A percentile compares a stretch with the other conserved stretches of the same genome.
Evolutionary conservation across 2,888 invertebrate genomes (phyloP).

Genomic region (Mongoloraphidia duomilia): DNA sequence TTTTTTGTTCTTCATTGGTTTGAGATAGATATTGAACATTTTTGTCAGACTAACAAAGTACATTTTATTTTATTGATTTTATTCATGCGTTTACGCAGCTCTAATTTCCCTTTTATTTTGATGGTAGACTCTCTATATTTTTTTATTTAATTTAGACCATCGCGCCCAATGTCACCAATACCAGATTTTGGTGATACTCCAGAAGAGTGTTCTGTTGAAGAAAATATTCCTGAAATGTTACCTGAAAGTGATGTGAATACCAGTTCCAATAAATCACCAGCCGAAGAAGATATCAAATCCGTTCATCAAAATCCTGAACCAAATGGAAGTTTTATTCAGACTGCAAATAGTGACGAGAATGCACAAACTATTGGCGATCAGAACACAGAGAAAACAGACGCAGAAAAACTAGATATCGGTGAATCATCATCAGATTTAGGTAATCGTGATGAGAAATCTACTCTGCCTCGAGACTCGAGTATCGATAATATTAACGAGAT

Average conservation of each 20-base stretch:
- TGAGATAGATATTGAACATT: too few relatives aligned
- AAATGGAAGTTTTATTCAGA: not conserved
- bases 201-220: not conserved
- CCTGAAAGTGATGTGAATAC: too few relatives aligned
- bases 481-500: constrained; percentile 44
- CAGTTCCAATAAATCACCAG: too few relatives aligned
- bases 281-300: too few relatives aligned
- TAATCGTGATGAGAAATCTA: constrained; percentile 24
- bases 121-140: not conserved
- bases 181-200: constrained; percentile 41
- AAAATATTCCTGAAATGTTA: too few relatives aligned
- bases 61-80: too few relatives aligned
- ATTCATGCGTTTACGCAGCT: too few relatives aligned
- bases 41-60: too few relatives aligned
- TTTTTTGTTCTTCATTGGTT: too few relatives aligned
- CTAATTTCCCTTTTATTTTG: constrained; percentile 3
- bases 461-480: constrained; percentile 57
- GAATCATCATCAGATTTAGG: constrained; percentile 4
- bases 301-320: too few relatives aligned
- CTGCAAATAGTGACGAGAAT: not conserved
- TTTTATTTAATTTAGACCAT: constrained; percentile 32
- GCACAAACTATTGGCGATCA: not conserved
- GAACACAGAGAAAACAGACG: constrained; percentile 4
- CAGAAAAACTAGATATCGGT: constrained; percentile 6
- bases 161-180: constrained; percentile 57